phyloP scores from a whole-genome alignment of 1,140 invertebrate genomes.

The Drosophila mayri region DNA sequence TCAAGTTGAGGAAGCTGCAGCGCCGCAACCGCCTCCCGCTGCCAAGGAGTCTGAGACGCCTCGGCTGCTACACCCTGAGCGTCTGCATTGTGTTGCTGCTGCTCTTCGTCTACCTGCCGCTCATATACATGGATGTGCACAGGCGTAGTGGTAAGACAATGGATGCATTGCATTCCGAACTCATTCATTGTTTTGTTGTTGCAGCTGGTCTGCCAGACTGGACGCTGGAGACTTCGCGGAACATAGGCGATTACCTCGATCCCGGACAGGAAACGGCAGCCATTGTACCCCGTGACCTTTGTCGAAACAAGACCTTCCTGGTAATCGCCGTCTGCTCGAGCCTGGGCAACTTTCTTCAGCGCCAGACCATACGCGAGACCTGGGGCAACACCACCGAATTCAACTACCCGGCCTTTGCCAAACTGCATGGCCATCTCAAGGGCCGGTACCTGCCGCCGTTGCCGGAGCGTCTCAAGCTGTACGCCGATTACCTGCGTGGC shows the following conservation, averaged over 20 bases:
- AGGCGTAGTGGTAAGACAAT: constrained; percentile 49
- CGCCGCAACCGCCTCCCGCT: constrained; percentile 36
- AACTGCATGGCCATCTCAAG: constrained; percentile 67
- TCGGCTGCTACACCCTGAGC: constrained; percentile 32
- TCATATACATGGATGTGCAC: constrained; percentile 55
- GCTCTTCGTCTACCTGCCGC: constrained; percentile 59
- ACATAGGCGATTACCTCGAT: constrained; percentile 89
- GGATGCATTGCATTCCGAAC: neutral
- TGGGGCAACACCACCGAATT: constrained; percentile 89
- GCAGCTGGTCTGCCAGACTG: constrained; percentile 86
- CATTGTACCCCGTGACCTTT: constrained; percentile 88
- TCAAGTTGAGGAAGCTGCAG: constrained; percentile 31
- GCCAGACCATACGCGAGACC: constrained; percentile 90
- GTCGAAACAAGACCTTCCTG: constrained; percentile 87
- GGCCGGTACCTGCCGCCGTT: constrained; percentile 60
- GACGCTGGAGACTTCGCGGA: constrained; percentile 90
- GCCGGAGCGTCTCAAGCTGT: constrained; percentile 49
- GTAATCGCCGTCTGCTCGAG: constrained; percentile 91
- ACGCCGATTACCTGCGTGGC: constrained; percentile 53
- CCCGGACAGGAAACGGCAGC: constrained; percentile 89
- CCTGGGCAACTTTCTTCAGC: constrained; percentile 88
- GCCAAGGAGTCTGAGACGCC: constrained; percentile 46
- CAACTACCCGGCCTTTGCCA: constrained; percentile 86
- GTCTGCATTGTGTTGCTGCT: constrained; percentile 24
- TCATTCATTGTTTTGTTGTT: constrained; percentile 4